A percentile compares a stretch with the other conserved stretches of the same genome.
Evolutionary conservation across 53 echinoderm and acorn worm species (phyloP).

Genomic region (Apostichopus leukothele): DNA sequence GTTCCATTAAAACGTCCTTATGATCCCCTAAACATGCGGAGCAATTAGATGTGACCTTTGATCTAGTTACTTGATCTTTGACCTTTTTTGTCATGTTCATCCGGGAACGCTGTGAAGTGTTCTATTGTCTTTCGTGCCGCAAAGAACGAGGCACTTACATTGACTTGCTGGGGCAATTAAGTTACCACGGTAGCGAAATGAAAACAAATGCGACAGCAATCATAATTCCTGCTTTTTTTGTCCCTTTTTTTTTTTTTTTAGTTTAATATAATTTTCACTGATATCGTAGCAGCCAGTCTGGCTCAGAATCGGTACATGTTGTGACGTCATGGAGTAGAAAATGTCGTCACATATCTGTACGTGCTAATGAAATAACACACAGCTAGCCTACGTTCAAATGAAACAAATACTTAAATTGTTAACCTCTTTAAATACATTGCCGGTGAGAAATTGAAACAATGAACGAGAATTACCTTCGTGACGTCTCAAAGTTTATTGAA

Average conservation of each 20-base stretch:
- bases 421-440: too few species aligned
- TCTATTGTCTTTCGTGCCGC: slow-evolving; percentile 24
- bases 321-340: neutral
- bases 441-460: too few species aligned
- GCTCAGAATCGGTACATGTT: neutral
- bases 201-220: slow-evolving; percentile 20
- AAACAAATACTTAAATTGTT: too few species aligned
- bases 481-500: too few species aligned
- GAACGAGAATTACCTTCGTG: too few species aligned
- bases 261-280: neutral
- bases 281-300: neutral
- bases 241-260: neutral
- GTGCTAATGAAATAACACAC: too few species aligned
- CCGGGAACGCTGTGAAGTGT: slow-evolving; percentile 23
- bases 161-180: slow-evolving; percentile 34
- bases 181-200: slow-evolving; percentile 35
- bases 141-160: slow-evolving; percentile 16
- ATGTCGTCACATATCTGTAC: neutral
- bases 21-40: slow-evolving; percentile 20
- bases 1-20: slow-evolving; percentile 17
- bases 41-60: slow-evolving; percentile 33
- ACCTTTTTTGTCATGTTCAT: slow-evolving; percentile 23
- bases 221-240: neutral
- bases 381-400: too few species aligned
- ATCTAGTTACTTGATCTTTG: slow-evolving; percentile 30